Evolutionary conservation across 1,140 invertebrate genomes (phyloP).

Genomic region (Trachelipus rathkii): DNA sequence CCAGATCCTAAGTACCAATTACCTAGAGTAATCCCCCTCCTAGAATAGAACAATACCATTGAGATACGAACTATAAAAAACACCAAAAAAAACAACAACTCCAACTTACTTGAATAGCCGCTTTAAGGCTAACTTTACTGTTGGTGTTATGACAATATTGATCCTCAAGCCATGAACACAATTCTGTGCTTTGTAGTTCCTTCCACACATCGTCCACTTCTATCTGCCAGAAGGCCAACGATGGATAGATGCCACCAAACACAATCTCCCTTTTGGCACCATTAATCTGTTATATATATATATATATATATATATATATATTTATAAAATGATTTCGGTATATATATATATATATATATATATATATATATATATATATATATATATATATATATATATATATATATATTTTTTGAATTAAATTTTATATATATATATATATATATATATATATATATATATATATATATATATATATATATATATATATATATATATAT

Average conservation of each 20-base stretch:
- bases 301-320: background rate
- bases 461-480: too few species aligned
- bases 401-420: too few species aligned
- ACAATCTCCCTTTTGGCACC: background rate
- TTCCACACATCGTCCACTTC: conserved; percentile 4
- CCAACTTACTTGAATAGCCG: background rate
- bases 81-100: too few species aligned
- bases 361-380: conserved; percentile 1
- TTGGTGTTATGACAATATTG: background rate
- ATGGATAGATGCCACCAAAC: too few species aligned
- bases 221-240: background rate
- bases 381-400: conserved; percentile 12
- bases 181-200: background rate
- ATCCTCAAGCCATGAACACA: background rate
- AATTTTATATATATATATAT: too few species aligned
- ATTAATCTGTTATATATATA: background rate
- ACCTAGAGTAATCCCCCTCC: too few species aligned
- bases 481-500: too few species aligned
- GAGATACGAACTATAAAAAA: too few species aligned
- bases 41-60: too few species aligned
- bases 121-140: background rate
- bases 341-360: background rate
- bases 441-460: too few species aligned
- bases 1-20: too few species aligned
- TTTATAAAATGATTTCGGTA: too few species aligned